Conservation (phyloP, 2,113 vertebrate species). For the Kryptolebias marmoratus region DNA sequence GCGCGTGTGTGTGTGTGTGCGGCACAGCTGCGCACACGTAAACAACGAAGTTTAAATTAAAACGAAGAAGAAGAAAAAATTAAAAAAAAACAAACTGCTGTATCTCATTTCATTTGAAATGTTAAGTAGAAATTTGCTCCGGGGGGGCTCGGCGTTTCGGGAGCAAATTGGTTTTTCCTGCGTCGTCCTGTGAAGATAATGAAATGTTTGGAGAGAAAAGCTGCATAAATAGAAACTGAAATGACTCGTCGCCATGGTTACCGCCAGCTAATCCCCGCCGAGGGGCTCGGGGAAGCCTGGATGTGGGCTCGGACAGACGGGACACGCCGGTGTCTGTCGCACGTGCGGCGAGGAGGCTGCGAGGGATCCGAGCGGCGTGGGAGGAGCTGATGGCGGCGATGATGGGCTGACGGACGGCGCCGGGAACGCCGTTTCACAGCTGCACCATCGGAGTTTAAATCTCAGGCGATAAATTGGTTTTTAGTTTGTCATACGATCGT, state of each 20-base stretch:
- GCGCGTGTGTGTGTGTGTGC: not conserved
- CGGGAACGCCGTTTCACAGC: too few relatives aligned
- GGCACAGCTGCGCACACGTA: not conserved
- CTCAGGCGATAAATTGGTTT: too few relatives aligned
- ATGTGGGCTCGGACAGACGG: slow-evolving; percentile 60
- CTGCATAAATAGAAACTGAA: slow-evolving; percentile 68
- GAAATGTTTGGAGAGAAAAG: slow-evolving; percentile 59
- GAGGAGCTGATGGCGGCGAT: too few relatives aligned
- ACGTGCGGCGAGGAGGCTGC: not conserved
- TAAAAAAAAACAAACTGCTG: slow-evolving; percentile 11
- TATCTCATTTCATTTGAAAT: slow-evolving; percentile 39
- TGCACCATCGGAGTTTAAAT: too few relatives aligned
- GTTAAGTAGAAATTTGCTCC: slow-evolving; percentile 21
- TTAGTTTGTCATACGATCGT: too few relatives aligned
- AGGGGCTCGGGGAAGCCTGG: slow-evolving; percentile 38
- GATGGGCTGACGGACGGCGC: too few relatives aligned
- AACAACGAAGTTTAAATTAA: slow-evolving; percentile 9
- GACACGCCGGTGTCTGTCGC: slow-evolving; percentile 34
- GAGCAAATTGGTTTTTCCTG: slow-evolving; percentile 43
- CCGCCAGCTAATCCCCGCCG: slow-evolving; percentile 62
- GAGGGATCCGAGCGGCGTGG: not conserved
- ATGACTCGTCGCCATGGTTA: slow-evolving; percentile 78
- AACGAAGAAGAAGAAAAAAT: not conserved
- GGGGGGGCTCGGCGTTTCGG: slow-evolving; percentile 19
- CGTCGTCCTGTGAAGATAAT: slow-evolving; percentile 60